Conservation (phyloP, 2,113 vertebrate genomes). For the Condylura cristata region DNA sequence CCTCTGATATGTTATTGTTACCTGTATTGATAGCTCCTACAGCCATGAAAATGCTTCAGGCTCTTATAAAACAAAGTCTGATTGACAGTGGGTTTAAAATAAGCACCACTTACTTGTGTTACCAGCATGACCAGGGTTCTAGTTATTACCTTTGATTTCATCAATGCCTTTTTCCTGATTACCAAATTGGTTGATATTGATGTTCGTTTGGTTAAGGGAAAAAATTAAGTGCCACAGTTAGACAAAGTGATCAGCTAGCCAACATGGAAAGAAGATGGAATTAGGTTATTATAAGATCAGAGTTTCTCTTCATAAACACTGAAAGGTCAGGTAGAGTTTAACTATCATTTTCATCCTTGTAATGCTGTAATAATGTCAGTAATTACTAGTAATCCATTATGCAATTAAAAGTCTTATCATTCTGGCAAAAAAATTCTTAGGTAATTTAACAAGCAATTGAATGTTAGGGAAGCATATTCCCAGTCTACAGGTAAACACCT, state of each 20-base stretch:
- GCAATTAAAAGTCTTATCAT: conserved; percentile 47
- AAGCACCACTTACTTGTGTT: conserved; percentile 64
- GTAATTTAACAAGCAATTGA: not conserved
- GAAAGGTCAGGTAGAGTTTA: conserved; percentile 86
- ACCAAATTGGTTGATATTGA: conserved; percentile 81
- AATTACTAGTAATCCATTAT: conserved; percentile 66
- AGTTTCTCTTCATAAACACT: conserved; percentile 80
- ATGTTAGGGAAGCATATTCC: conserved; percentile 50
- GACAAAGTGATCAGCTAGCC: conserved; percentile 82
- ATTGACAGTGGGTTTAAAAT: not conserved
- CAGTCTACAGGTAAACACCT: conserved; percentile 51
- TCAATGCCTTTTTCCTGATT: conserved; percentile 77
- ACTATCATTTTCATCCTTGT: conserved; percentile 80
- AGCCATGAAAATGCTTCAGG: not conserved
- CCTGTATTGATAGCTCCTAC: not conserved
- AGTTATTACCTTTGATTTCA: conserved; percentile 80
- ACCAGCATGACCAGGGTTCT: conserved; percentile 73
- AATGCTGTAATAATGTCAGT: conserved; percentile 79
- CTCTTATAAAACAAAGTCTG: conserved; percentile 19
- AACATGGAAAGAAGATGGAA: conserved; percentile 79
- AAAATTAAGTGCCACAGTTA: conserved; percentile 80
- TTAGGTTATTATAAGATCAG: conserved; percentile 82
- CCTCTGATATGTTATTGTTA: not conserved
- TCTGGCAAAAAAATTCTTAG: conserved; percentile 42
- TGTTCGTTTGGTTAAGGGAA: conserved; percentile 85